Evolutionary conservation across 1,140 invertebrate species (phyloP).

Genomic region (Ephestia elutella): DNA sequence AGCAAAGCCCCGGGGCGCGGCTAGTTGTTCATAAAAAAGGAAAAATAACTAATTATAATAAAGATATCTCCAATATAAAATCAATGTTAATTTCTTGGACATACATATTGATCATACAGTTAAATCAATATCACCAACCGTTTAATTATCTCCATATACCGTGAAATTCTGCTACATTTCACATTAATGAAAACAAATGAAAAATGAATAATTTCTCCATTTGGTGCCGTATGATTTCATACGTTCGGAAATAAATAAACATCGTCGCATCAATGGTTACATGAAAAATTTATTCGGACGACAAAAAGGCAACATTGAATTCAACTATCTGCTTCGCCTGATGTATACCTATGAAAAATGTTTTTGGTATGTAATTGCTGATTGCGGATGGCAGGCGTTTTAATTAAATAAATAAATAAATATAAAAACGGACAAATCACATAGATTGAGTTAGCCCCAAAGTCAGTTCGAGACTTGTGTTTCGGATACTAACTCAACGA

Average conservation of each 20-base stretch:
- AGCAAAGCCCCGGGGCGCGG: too few species aligned
- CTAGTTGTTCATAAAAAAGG: too few species aligned
- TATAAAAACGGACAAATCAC: too few species aligned
- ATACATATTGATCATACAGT: too few species aligned
- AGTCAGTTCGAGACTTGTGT: too few species aligned
- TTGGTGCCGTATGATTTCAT: slow-evolving; percentile 1
- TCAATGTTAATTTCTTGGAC: too few species aligned
- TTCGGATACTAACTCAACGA: too few species aligned
- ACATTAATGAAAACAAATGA: slow-evolving; percentile 3
- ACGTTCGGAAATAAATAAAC: slow-evolving; percentile 17
- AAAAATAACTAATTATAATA: too few species aligned
- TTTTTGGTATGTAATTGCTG: slow-evolving; percentile 12
- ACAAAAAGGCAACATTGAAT: slow-evolving; percentile 9
- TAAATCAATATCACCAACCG: not conserved
- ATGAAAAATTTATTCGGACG: slow-evolving; percentile 15
- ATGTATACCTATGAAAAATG: slow-evolving; percentile 14
- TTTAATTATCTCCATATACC: not conserved
- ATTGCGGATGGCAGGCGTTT: slow-evolving; percentile 6
- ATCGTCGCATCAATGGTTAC: slow-evolving; percentile 11
- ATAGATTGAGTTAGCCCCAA: too few species aligned
- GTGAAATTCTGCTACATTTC: not conserved
- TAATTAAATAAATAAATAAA: not conserved
- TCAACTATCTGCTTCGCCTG: slow-evolving; percentile 10
- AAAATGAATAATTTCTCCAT: slow-evolving; percentile 13
- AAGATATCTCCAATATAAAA: too few species aligned